Base-by-base conservation (phyloP, 2,888 invertebrate genomes). In the Ochropacha duplaris region DNA sequence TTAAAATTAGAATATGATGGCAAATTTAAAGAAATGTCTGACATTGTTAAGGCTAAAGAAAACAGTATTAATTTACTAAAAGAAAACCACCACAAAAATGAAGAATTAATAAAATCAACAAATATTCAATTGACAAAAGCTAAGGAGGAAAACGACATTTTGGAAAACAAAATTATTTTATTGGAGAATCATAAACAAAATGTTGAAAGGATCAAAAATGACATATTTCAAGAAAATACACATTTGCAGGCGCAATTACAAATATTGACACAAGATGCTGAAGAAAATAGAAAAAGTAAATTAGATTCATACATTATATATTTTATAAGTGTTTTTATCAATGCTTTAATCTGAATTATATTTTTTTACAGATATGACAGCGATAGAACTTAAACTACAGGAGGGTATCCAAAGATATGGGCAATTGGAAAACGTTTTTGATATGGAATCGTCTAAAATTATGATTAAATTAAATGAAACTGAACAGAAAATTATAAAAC, bases 381-480 rank as follows among this genome's bases (percentile, higher is more conserved):
- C 54, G 22, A 64, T 82, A 55, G 74, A 81, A 63, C 68, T 71
- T 14, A 72, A 72, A 34, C 60, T 81, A 24, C 61, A 67, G 34
- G 67, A 71, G 56, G 78, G 80, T 68, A 77, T 73, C 59, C 70
- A 73, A 58, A 75, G 69, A 54, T 74, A 74, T 66, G 59, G 66
- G 28, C 56, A 75, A 28, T 68, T 82, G 16, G 74, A 79, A 68
- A 75, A 71, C 24, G 72, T 64, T 24, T 75, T 70, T 64, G 74
- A 78, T 24, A 59, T 57, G 2, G 75, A 83, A 66, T 78, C 74
- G 14, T 66, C 76, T 22, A 75, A 72, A 59, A 54, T 84, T 26
- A 70, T 79, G 54, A 59, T 56, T 1, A 81, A 78, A 69, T 66
- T 84, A 1, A 75, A 70, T 36, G 78, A 79, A 57, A 73, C 75